These are phyloP conservation scores for Pangasius krempfi DNA, from an alignment of 2,797 vertebrate genomes.

Conservation along the genomic window DNA sequence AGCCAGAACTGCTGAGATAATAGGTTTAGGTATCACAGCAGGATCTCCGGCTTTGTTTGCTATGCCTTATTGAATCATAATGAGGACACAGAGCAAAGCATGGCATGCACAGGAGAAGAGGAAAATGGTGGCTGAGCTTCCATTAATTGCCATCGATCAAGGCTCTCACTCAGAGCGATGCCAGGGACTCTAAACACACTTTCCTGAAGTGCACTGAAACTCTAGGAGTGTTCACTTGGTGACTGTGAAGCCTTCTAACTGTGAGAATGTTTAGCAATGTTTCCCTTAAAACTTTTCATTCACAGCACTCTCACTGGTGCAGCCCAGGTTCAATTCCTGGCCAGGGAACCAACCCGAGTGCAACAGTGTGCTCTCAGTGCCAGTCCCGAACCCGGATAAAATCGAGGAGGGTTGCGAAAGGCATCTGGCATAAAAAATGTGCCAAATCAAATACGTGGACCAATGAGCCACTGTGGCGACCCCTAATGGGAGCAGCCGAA, in stretches of 20 bases:
- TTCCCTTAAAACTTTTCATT: neutral
- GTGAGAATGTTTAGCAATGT: neutral
- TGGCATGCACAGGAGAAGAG: conserved; percentile 28
- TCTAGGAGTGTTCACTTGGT: neutral
- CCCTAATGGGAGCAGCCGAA: too few species aligned
- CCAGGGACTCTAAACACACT: conserved; percentile 28
- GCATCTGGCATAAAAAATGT: too few species aligned
- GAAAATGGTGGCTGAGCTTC: conserved; percentile 42
- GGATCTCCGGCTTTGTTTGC: conserved; percentile 61
- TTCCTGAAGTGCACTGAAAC: conserved; percentile 11
- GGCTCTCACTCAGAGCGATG: neutral
- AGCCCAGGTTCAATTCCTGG: too few species aligned
- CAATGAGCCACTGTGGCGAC: too few species aligned
- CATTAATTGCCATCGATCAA: conserved; percentile 52
- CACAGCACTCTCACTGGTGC: neutral
- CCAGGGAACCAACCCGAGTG: too few species aligned
- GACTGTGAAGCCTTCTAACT: neutral
- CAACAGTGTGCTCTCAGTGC: too few species aligned
- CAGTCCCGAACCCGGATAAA: too few species aligned
- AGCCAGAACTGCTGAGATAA: conserved; percentile 67
- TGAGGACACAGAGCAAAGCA: conserved; percentile 54
- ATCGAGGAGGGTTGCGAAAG: too few species aligned
- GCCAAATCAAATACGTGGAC: too few species aligned
- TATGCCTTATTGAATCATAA: conserved; percentile 66
- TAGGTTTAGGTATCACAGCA: conserved; percentile 62